Conservation (phyloP, 2,797 vertebrate species). For the Octomys mimax region DNA sequence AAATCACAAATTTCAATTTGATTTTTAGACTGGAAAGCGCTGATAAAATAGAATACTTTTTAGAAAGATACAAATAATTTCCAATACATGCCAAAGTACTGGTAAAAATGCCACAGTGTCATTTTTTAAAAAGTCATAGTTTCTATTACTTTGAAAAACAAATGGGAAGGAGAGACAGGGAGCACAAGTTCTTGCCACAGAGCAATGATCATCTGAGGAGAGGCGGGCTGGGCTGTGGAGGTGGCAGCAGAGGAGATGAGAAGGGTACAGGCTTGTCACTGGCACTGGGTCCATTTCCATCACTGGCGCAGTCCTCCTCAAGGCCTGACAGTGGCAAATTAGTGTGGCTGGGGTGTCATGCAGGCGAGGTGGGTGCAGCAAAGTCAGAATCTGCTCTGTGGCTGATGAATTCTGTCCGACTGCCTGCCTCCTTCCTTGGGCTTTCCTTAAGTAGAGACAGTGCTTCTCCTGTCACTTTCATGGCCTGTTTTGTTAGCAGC, state of each 20-base stretch:
- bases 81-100: not conserved
- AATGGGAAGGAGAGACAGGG: not conserved
- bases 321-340: not conserved
- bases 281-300: not conserved
- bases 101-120: not conserved
- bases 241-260: not conserved
- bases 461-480: not conserved
- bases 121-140: not conserved
- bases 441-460: not conserved
- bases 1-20: constrained; percentile 61
- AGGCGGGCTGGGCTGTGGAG: not conserved
- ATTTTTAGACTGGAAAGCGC: not conserved
- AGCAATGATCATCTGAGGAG: too few species aligned
- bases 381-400: not conserved
- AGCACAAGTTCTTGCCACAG: not conserved
- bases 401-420: too few species aligned
- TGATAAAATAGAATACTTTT: constrained; percentile 18
- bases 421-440: fast-evolving
- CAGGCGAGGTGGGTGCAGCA: not conserved
- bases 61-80: constrained; percentile 10
- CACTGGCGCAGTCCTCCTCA: too few species aligned
- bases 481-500: too few species aligned
- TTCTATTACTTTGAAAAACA: not conserved
- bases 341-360: too few species aligned
- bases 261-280: too few species aligned